These are phyloP conservation scores for Mobula birostris DNA, from an alignment of 2,113 vertebrate species.

Conservation along the genomic window DNA sequence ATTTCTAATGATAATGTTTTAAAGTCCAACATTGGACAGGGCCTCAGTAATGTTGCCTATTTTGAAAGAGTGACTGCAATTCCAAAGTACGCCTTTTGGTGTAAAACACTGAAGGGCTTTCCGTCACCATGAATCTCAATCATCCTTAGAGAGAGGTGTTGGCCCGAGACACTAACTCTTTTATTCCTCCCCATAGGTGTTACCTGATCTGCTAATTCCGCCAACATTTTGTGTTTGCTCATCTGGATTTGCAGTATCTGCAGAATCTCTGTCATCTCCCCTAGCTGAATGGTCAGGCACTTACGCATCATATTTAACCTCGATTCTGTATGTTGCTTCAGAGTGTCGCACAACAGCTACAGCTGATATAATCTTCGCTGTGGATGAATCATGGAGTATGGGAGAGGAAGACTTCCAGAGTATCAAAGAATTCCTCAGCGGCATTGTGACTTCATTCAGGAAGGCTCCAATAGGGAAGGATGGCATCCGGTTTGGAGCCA, in stretches of 20 bases:
- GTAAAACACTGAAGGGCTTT: neutral
- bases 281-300: neutral
- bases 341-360: slow-evolving; percentile 66
- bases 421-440: slow-evolving; percentile 64
- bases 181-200: too few species aligned
- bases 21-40: neutral
- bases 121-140: neutral
- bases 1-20: too few species aligned
- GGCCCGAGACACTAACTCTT: too few species aligned
- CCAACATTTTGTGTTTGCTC: too few species aligned
- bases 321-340: slow-evolving; percentile 43
- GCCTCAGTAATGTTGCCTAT: neutral
- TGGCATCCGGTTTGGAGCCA: slow-evolving; percentile 69
- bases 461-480: slow-evolving; percentile 51
- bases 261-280: neutral
- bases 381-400: slow-evolving; percentile 63
- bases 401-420: slow-evolving; percentile 53
- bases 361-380: slow-evolving; percentile 71
- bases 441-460: slow-evolving; percentile 57
- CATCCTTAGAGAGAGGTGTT: too few species aligned
- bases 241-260: too few species aligned
- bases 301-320: neutral
- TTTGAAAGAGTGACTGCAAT: neutral
- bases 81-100: neutral
- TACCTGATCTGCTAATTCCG: too few species aligned